Conservation (phyloP, 2,113 vertebrate genomes). For the Urocitellus parryii region DNA sequence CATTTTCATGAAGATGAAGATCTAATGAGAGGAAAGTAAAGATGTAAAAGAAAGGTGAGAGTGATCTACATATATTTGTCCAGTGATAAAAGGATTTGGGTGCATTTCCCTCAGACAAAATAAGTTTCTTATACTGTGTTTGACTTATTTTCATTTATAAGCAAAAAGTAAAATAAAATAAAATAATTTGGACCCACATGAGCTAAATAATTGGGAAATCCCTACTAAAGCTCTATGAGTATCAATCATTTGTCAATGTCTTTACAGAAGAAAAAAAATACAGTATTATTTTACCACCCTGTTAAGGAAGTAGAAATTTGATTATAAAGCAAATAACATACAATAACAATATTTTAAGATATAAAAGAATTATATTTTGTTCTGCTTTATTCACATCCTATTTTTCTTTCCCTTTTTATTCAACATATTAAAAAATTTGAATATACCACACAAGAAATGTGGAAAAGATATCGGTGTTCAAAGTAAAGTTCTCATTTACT, state of each 20-base stretch:
- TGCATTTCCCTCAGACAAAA: background rate
- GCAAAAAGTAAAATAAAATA: background rate
- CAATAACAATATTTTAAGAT: background rate
- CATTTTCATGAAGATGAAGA: conserved; percentile 38
- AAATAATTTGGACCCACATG: background rate
- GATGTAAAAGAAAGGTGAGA: background rate
- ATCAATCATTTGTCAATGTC: background rate
- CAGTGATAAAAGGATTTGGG: background rate
- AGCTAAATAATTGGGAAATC: conserved; percentile 12
- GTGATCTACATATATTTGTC: background rate
- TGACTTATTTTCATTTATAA: background rate
- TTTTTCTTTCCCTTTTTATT: background rate
- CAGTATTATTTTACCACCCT: background rate
- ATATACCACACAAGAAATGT: background rate
- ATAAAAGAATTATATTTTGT: background rate
- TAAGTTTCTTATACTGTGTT: background rate
- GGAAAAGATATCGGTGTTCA: background rate
- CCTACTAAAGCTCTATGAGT: background rate
- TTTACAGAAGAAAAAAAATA: background rate
- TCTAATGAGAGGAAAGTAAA: background rate
- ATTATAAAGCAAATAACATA: background rate
- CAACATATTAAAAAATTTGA: background rate
- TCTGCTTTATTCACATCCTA: background rate
- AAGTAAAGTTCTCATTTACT: background rate
- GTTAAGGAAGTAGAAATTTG: background rate